Percentiles rank a stretch among this genome's conserved stretches.
These are phyloP conservation scores for Phylloscopus trochiloides DNA, from an alignment of 2,113 vertebrate genomes.

Conservation along the genomic window DNA sequence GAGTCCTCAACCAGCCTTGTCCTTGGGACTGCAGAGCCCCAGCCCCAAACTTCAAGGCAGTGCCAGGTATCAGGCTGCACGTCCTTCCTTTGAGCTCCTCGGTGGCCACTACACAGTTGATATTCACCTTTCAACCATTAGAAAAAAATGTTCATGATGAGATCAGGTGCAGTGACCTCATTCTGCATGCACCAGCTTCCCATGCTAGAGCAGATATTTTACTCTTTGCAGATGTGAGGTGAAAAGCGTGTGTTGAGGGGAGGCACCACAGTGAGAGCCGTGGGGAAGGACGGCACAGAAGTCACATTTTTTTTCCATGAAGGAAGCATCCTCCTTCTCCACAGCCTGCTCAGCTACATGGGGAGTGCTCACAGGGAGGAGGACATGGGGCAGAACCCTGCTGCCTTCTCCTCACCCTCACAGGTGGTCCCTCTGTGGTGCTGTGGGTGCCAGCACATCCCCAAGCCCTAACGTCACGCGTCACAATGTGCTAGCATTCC, in stretches of 20 bases:
- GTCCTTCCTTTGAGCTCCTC: not conserved
- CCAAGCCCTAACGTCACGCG: accelerated
- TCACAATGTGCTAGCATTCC: not conserved
- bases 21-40: not conserved
- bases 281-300: not conserved
- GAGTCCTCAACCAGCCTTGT: not conserved
- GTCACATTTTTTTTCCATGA: not conserved
- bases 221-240: not conserved
- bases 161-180: conserved; percentile 12
- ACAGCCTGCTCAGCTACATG: not conserved
- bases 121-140: not conserved
- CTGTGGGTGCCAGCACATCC: accelerated
- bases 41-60: not conserved
- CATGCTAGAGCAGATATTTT: not conserved
- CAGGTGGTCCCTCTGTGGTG: not conserved
- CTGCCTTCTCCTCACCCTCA: not conserved
- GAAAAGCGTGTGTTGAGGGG: not conserved
- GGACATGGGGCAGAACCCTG: not conserved
- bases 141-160: not conserved
- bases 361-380: accelerated
- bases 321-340: not conserved
- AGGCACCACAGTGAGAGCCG: not conserved
- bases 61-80: not conserved
- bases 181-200: not conserved
- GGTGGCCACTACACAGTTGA: not conserved